These are phyloP conservation scores for Cuculus canorus DNA, from an alignment of 2,797 vertebrate species.

Conservation along the genomic window DNA sequence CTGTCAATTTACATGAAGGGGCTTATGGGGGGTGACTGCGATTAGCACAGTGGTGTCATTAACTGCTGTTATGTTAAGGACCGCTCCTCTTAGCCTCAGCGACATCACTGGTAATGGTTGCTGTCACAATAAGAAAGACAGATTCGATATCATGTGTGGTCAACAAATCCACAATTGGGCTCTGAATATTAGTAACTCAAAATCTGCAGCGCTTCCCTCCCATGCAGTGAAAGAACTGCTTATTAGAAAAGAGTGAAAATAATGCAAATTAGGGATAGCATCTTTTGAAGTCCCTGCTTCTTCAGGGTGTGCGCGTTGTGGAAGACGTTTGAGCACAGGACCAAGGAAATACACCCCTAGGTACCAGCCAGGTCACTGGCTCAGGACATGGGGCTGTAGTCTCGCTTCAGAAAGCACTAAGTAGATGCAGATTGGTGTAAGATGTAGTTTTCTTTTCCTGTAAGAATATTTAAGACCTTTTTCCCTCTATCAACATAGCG, in stretches of 20 bases:
- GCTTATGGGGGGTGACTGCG: neutral
- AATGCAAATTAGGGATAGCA: fast-evolving
- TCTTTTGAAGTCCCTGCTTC: neutral
- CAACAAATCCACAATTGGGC: neutral
- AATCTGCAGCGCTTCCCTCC: neutral
- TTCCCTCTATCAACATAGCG: too few relatives aligned
- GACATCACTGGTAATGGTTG: neutral
- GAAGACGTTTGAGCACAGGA: neutral
- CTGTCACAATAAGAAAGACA: neutral
- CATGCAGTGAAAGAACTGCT: neutral
- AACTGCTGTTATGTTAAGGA: neutral
- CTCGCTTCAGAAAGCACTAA: neutral
- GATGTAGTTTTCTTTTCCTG: neutral
- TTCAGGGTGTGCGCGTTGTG: fast-evolving
- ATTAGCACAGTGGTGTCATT: neutral
- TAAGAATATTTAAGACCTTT: too few relatives aligned
- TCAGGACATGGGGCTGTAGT: neutral
- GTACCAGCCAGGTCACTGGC: neutral
- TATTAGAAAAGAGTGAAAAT: neutral
- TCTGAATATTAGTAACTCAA: neutral
- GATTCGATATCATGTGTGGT: neutral
- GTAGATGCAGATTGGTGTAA: neutral
- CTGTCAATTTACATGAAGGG: neutral
- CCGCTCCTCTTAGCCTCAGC: neutral
- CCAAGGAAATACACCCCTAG: fast-evolving